Conservation (phyloP, 2,797 vertebrate species). For the Xiphophorus birchmanni region DNA sequence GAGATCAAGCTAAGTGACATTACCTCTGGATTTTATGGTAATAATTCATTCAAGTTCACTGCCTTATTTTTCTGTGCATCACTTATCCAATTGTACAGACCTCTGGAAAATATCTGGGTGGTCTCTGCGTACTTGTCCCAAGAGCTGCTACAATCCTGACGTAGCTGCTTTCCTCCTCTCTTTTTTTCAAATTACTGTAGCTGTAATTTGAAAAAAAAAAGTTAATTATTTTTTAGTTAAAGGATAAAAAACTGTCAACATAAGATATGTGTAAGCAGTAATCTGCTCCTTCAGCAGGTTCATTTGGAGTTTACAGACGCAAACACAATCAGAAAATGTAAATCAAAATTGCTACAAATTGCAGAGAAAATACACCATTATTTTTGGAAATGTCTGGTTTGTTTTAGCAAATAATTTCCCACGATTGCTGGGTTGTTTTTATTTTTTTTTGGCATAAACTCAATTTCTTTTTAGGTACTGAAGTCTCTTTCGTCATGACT, state of each 20-base stretch:
- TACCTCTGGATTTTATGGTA: conserved; percentile 16
- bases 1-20: conserved; percentile 20
- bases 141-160: conserved; percentile 2
- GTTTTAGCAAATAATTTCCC: not conserved
- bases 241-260: not conserved
- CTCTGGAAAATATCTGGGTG: conserved; percentile 39
- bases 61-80: conserved; percentile 40
- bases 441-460: not conserved
- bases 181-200: conserved; percentile 21
- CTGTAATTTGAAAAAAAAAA: not conserved
- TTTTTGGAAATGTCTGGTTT: not conserved
- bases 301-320: conserved; percentile 36
- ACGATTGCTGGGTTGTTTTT: not conserved
- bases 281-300: conserved; percentile 33
- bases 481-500: not conserved
- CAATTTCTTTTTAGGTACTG: not conserved
- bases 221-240: not conserved
- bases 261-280: not conserved
- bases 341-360: conserved; percentile 30
- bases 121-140: conserved; percentile 16
- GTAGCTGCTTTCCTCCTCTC: conserved; percentile 14
- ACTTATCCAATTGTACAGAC: conserved; percentile 59
- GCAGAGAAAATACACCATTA: conserved; percentile 43
- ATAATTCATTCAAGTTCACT: conserved; percentile 38
- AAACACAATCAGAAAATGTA: conserved; percentile 18